Base-by-base conservation (phyloP, 1,140 invertebrate species). In the Vanessa tameamea region DNA sequence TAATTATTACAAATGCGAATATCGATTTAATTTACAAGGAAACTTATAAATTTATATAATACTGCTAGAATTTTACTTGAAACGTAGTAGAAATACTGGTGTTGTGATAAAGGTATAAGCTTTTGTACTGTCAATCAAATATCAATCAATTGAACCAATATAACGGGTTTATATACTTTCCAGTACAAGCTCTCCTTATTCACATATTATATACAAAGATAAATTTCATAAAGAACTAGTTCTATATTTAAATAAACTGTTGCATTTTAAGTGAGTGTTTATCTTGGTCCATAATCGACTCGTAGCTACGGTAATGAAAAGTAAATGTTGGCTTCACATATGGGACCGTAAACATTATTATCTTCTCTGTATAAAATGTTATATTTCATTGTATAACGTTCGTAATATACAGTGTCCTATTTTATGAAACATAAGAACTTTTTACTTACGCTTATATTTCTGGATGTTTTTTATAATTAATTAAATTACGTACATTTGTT, bases 261-360 rank as follows among this genome's bases (percentile, higher is more conserved):
- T 71, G 69, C 69, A 64, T 71, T 64, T 71, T 71, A 64, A 71
- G 61, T 71, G 48, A 51, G 48, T 57, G 53, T 72, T 71, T 64
- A 64, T 55, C 48, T 64, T 51, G 66, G 16, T 16, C 47, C 69
- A 71, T 64, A 71, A 71, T 72, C 31, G 61, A 72, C 48, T 57
- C 37, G 61, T 53, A 43, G 61, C 63, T 57, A 61, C 51, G 5
- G 69, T 72, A 72, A 72, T 72, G 69, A 65, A 64, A 72, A 65
- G 69, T 47, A 72, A 72, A 72, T 72, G 69, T 72, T 65, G 69
- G 51, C 61, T 72, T 16, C n/a, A 47, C 69, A 72, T 65, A 72
- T 26, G 31, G 59, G 37, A 53, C 20, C 66, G 55, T 50, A 68
- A 68, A 68, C 66, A 68, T 68, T 68, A 68, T 68, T 68, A 68